A percentile compares a stretch with the other conserved stretches of the same genome.
Evolutionary conservation across 30 jellyfish, hydroid and myxozoan genomes (phyloP).

Genomic region (Phacellophora camtschatica): DNA sequence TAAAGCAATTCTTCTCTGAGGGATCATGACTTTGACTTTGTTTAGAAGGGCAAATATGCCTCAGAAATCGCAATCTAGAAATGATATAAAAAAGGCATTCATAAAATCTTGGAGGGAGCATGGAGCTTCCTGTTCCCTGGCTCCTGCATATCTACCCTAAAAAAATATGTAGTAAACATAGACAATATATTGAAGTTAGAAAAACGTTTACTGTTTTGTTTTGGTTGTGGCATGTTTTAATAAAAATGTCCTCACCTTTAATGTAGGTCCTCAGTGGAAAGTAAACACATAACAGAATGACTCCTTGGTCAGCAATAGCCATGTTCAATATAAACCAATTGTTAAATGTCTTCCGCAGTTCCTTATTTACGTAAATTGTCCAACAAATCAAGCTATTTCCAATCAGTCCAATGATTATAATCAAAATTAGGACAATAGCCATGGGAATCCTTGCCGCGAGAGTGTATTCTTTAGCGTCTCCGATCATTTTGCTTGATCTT

Average conservation of each 20-base stretch:
- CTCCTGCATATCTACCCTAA: too few relatives aligned
- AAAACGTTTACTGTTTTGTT: too few relatives aligned
- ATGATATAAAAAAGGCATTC: too few relatives aligned
- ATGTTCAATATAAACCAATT: conserved; percentile 71
- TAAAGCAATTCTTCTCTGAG: too few relatives aligned
- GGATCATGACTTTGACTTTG: too few relatives aligned
- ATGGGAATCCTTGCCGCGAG: conserved; percentile 61
- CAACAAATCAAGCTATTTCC: conserved; percentile 67
- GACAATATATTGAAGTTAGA: too few relatives aligned
- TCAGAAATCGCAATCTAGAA: too few relatives aligned
- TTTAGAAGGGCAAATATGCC: too few relatives aligned
- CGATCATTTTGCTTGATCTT: background rate
- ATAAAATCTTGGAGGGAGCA: too few relatives aligned
- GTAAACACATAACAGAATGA: conserved; percentile 31
- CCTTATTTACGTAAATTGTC: conserved; percentile 55
- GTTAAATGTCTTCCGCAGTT: conserved; percentile 47
- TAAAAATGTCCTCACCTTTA: conserved; percentile 59
- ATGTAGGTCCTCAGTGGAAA: conserved; percentile 63
- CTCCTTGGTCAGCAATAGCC: conserved; percentile 68
- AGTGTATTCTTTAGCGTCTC: conserved; percentile 30
- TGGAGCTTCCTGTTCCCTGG: too few relatives aligned
- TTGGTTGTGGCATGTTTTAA: too few relatives aligned
- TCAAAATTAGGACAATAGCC: conserved; percentile 31
- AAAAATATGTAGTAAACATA: too few relatives aligned
- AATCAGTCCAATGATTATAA: conserved; percentile 43